phyloP scores from a whole-genome alignment of 1,140 invertebrate species.

The Hyposmocoma kahamanoa region DNA sequence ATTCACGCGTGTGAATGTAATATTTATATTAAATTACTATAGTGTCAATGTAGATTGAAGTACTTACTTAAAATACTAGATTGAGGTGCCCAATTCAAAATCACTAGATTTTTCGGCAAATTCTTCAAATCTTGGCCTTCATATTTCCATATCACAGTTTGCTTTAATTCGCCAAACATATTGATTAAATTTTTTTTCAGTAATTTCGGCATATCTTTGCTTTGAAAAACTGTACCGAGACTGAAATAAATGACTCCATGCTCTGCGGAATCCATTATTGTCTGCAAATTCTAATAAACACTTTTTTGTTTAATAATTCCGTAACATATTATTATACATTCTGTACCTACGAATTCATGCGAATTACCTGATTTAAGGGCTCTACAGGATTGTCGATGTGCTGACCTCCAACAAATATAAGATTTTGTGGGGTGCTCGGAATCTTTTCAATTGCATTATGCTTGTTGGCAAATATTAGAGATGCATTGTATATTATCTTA shows the following conservation, averaged over 20 bases:
- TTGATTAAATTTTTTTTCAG: constrained; percentile 37
- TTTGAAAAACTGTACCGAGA: constrained; percentile 60
- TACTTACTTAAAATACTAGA: constrained; percentile 62
- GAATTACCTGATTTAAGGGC: constrained; percentile 13
- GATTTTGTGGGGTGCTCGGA: constrained; percentile 10
- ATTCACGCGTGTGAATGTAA: too few species aligned
- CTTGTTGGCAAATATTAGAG: constrained; percentile 10
- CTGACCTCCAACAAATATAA: constrained; percentile 12
- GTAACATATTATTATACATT: too few species aligned
- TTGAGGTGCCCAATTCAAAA: constrained; percentile 76
- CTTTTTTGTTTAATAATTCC: too few species aligned
- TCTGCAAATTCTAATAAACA: constrained; percentile 50
- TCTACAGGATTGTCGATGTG: constrained; percentile 10
- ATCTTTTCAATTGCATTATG: constrained; percentile 1
- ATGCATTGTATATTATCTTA: constrained; percentile 11
- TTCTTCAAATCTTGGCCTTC: constrained; percentile 43
- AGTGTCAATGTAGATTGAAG: background rate
- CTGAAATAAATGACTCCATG: constrained; percentile 66
- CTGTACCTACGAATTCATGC: too few species aligned
- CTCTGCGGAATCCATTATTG: constrained; percentile 47
- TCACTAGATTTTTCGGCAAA: constrained; percentile 70
- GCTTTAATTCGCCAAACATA: constrained; percentile 42
- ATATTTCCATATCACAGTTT: constrained; percentile 67
- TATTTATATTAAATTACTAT: too few species aligned
- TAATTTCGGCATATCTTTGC: constrained; percentile 25